Evolutionary conservation across 2,888 invertebrate species (phyloP), one percentile per base, ranked within the genome.

Genomic region (Penaeus monodon): DNA sequence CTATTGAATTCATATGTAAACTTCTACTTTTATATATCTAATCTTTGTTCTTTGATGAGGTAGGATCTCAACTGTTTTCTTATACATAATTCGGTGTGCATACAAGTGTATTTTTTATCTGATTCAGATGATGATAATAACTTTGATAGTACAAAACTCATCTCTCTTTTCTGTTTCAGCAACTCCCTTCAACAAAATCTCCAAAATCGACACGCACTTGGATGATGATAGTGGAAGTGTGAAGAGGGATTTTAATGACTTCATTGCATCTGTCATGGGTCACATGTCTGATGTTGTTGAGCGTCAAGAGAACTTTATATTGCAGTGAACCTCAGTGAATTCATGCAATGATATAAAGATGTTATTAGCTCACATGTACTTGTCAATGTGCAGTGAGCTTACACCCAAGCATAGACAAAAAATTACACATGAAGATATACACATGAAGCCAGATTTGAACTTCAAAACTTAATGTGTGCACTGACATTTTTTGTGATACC

Each of bases 191-290:
- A 93, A 94, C 22, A 94, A 94, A 91, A 93, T 95, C 57, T 94
- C 94, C 20, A 94, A 94, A 91, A 93, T 95, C 6, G 92, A 93
- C 82, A 94, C 94, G 24, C 94, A 94, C 91, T 92, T 94, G 88
- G 94, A 94, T 91, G 93, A 94, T 64, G 94, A 94, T 91, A 94
- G 94, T 44, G 94, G 94, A 91, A 93, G 94, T 88, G 92, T 95
- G 81, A 94, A 94, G 92, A 93, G 93, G 77, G 94, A 95, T 91
- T 95, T 95, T 88, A 91, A 90, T 84, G 90, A 81, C 70, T 91
- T 91, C 73, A 81, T 91, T 1, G 89, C 85, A 20, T 83, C 87
- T 68, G 88, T 91, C 17, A 64, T 89, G 81, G 77, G 73, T 7
- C 84, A 86, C 65, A 70, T 89, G 74, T 86, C 89, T 33, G 89